Base-by-base conservation (phyloP, 2,797 vertebrate species). In the Lutra lutra region DNA sequence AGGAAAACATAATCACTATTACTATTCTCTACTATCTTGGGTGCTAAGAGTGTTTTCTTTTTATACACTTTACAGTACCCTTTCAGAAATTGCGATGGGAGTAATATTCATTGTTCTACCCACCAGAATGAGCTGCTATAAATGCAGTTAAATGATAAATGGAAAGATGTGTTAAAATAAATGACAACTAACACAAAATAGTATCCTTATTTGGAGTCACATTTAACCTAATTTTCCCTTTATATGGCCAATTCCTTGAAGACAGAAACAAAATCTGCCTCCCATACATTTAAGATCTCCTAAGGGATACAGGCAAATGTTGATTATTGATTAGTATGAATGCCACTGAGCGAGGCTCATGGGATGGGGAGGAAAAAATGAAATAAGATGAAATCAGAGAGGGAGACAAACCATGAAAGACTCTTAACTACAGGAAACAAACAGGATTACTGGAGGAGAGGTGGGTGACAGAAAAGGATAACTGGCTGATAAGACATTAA, bases 151-250 rank as follows among this genome's bases (percentile, higher is more conserved):
- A 94, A 92, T 85, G 64, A 93, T 79, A 96, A 86, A 93, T 43
- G 82, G 48, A 92, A 94, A 97, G 21, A 93, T 84, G 35, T 0
- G 73, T 89, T 84, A 66, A 82, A 92, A 79, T 84, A 86, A 95
- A 96, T 73, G 35, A 93, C 29, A 94, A 89, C n/a, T 51, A 98
- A 93, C 73, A 56, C 21, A 91, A 97, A 82, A 89, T 7, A 86
- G 11, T 54, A 83, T 84, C 1, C 38, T 66, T 91, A 89, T 23
- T 79, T 62, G 93, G 56, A 93, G 32, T 83, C 46, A 64, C 0
- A 66, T 43, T 7, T 48, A 38, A 40, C 35, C 11, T 51, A 83
- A 78, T 38, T 97, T 40, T 96, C 48, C 27, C 35, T 78, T 93
- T 89, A 72, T 27, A 56, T 40, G 32, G 70, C 6, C 66, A 94